Evolutionary conservation across 2,797 vertebrate genomes (phyloP).

Genomic region (Ctenopoma kingsleyae): DNA sequence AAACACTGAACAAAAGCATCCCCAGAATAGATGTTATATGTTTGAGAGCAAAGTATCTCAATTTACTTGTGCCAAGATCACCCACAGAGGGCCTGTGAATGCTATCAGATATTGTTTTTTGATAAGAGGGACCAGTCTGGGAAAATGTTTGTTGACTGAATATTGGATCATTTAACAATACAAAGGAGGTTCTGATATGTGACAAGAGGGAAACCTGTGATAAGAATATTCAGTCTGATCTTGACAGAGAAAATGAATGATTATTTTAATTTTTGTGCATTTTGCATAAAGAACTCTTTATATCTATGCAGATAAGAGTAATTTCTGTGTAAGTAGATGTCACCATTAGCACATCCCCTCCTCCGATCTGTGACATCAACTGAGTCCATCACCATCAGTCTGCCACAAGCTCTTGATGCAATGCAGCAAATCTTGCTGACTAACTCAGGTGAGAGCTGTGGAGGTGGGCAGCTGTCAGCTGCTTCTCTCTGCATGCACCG

Average conservation of each 20-base stretch:
- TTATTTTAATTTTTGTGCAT: not conserved
- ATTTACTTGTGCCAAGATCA: not conserved
- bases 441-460: conserved; percentile 67
- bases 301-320: not conserved
- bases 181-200: not conserved
- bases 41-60: not conserved
- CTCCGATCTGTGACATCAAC: conserved; percentile 23
- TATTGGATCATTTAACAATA: conserved; percentile 1
- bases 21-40: not conserved
- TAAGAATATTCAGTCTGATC: not conserved
- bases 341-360: not conserved
- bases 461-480: conserved; percentile 73
- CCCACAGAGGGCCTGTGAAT: not conserved
- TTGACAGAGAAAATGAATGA: not conserved
- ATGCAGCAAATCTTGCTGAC: conserved; percentile 68
- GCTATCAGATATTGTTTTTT: not conserved
- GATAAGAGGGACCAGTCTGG: not conserved
- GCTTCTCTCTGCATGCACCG: conserved; percentile 47
- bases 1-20: conserved; percentile 17
- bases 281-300: not conserved
- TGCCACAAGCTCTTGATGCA: conserved; percentile 60
- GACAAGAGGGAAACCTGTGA: not conserved
- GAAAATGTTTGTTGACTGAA: not conserved
- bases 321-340: not conserved
- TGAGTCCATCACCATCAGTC: conserved; percentile 30